A percentile compares a stretch with the other conserved stretches of the same genome.
Conservation (phyloP, 2,797 vertebrate species). For the Anabacerthia variegaticeps region DNA sequence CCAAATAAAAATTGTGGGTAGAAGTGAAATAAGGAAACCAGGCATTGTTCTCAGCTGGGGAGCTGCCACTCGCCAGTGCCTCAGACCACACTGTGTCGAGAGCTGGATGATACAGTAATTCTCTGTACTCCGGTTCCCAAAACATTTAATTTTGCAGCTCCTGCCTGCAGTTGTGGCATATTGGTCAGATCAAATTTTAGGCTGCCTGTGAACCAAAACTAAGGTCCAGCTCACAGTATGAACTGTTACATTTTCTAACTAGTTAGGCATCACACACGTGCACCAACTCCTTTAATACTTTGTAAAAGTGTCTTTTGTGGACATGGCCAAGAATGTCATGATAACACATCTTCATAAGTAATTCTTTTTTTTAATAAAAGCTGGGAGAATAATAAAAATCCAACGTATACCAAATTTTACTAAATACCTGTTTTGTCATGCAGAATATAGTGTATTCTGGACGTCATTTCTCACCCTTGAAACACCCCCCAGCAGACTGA, state of each 20-base stretch:
- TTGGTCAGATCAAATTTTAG: not conserved
- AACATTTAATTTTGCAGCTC: not conserved
- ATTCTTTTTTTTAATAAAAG: not conserved
- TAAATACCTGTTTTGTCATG: not conserved
- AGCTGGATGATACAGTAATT: not conserved
- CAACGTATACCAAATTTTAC: not conserved
- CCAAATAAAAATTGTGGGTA: not conserved
- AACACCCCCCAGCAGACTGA: not conserved
- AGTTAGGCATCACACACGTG: not conserved
- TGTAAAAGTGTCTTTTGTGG: not conserved
- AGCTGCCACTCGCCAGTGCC: not conserved
- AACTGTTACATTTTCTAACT: not conserved
- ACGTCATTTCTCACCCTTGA: not conserved
- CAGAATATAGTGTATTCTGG: not conserved
- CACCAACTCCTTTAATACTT: not conserved
- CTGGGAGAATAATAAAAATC: not conserved
- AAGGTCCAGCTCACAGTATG: not conserved
- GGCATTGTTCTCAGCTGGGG: not conserved
- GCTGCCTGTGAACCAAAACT: not conserved
- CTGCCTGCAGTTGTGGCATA: not conserved
- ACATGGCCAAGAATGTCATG: not conserved
- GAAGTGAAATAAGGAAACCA: not conserved
- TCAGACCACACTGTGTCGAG: not conserved
- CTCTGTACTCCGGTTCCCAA: not conserved
- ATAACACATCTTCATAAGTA: not conserved